Evolutionary conservation across 1,140 invertebrate genomes (phyloP).

Genomic region (Cotesia vestalis): DNA sequence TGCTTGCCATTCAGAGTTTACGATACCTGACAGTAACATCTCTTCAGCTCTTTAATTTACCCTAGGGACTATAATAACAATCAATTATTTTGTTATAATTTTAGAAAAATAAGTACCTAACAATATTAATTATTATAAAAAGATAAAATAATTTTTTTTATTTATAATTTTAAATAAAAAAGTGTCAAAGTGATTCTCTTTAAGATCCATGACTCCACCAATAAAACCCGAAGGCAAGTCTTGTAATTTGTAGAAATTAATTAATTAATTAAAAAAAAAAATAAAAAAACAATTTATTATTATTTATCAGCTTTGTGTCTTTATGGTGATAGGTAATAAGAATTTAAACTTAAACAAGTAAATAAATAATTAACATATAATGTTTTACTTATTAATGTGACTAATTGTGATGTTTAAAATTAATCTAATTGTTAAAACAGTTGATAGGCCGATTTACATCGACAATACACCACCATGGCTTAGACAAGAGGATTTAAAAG

Average conservation of each 20-base stretch:
- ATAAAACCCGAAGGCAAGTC: conserved; percentile 48
- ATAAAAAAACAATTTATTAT: no score
- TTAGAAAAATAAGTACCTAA: no score
- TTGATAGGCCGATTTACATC: conserved; percentile 35
- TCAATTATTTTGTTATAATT: no score
- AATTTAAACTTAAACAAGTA: conserved; percentile 19
- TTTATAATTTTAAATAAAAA: conserved; percentile 35
- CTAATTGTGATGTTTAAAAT: conserved; percentile 36
- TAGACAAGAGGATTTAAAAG: conserved; percentile 33
- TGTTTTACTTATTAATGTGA: conserved; percentile 22
- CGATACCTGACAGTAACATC: background rate
- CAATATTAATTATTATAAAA: background rate
- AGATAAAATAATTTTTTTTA: conserved; percentile 6
- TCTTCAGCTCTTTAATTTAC: background rate
- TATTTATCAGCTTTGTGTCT: no score
- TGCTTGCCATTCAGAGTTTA: conserved; percentile 1
- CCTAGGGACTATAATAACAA: background rate
- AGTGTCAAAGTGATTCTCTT: conserved; percentile 14
- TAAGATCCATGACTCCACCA: conserved; percentile 47
- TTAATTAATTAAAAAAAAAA: background rate
- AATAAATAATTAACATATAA: conserved; percentile 25
- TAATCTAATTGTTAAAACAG: conserved; percentile 35
- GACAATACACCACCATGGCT: conserved; percentile 37
- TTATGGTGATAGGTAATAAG: no score
- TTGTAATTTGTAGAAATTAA: conserved; percentile 14